Evolutionary conservation across 2,797 vertebrate genomes (phyloP), one percentile per base, ranked within the genome.

Genomic region (Dermochelys coriacea): DNA sequence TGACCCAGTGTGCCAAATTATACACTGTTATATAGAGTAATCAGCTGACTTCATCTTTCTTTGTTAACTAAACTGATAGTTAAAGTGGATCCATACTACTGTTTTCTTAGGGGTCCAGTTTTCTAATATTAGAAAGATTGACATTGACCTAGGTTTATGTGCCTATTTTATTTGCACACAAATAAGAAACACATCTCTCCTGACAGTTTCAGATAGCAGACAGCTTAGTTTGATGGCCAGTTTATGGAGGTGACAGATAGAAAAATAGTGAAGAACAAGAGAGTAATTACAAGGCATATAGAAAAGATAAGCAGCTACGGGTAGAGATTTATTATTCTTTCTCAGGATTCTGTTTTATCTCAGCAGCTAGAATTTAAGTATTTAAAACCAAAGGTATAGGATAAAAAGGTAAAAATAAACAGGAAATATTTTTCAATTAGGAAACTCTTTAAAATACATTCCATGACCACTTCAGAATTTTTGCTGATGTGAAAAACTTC

Each of bases 151-250:
- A 82, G 45, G 75, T 71, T 86, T 81, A 59, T 37, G 18, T 61
- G 52, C 41, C 25, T 74, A 45, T 27, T 85, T 88, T 64, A 88
- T 82, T 89, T 85, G 64, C 54, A 82, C 68, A 85, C 82, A 85
- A 82, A 77, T 82, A 79, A 85, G 82, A 78, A 89, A 89, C 57
- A 85, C 50, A 78, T 89, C 71, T 86, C 45, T 93, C 51, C 45
- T 89, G 57, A 93, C 83, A 86, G 87, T 78, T 89, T 89, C 68
- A 86, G 87, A 59, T 19, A 59, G 54, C n/a, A 47, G 68, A 85
- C 85, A 82, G 49, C 79, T 88, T 68, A 37, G 41, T 75, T 89
- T 93, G 80, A 93, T 50, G 51, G 83, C 45, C 87, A 87, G 59
- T 78, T 78, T 78, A 64, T 45, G 71, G 50, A 89, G 29, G 86